Percentiles rank a stretch among this genome's conserved stretches.
phyloP scores from a whole-genome alignment of 2,797 vertebrate species.

The Pipistrellus nathusii region DNA sequence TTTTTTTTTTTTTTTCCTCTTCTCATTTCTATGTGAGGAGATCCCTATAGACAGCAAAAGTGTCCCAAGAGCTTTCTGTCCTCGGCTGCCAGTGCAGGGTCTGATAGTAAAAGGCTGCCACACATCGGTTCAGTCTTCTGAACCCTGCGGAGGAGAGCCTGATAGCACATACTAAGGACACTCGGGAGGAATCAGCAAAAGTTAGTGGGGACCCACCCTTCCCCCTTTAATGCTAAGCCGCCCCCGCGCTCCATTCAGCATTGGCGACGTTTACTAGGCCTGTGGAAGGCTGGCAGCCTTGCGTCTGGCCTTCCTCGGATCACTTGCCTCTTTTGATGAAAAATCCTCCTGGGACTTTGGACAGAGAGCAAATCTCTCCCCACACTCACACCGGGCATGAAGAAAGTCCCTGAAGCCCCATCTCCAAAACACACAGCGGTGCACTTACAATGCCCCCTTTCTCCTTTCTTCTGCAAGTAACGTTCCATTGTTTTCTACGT shows the following conservation, averaged over 20 bases:
- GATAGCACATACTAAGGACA: not conserved
- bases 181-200: not conserved
- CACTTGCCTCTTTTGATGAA: not conserved
- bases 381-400: not conserved
- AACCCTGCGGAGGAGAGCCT: not conserved
- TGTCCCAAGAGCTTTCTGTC: constrained; percentile 24
- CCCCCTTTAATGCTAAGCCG: not conserved
- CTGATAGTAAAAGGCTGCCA: not conserved
- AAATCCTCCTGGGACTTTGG: not conserved
- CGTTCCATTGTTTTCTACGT: not conserved
- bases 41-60: not conserved
- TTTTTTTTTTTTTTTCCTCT: not conserved
- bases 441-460: not conserved
- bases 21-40: constrained; percentile 41
- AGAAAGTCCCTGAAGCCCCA: not conserved
- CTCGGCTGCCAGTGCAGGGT: not conserved
- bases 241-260: not conserved
- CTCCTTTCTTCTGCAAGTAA: not conserved
- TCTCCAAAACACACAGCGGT: not conserved
- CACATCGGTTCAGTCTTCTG: not conserved
- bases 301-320: not conserved
- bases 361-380: not conserved
- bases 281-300: not conserved
- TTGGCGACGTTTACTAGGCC: not conserved
- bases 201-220: not conserved